Percentiles rank a stretch among this genome's conserved stretches.
Evolutionary conservation across 2,797 vertebrate genomes (phyloP).

Genomic region (Monodelphis domestica): DNA sequence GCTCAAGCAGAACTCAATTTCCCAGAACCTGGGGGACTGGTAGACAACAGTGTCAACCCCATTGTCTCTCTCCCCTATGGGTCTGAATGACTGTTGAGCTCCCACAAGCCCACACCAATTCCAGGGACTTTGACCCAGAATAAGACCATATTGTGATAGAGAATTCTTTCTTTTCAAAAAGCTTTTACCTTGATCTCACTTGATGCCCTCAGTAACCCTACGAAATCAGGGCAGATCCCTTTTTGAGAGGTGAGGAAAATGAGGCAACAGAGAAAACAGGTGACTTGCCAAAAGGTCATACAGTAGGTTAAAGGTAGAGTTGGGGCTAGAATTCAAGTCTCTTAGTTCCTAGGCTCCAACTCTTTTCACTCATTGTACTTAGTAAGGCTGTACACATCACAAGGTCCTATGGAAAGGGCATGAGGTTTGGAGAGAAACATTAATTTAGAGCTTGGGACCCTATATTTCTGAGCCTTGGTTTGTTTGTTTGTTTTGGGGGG

Average conservation of each 20-base stretch:
- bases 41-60: constrained; percentile 36
- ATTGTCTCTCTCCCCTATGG: neutral
- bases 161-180: neutral
- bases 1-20: neutral
- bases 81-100: neutral
- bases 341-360: neutral
- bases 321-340: constrained; percentile 17
- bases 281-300: constrained; percentile 4
- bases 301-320: constrained; percentile 6
- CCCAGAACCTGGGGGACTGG: neutral
- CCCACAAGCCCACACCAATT: neutral
- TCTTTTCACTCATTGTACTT: too few relatives aligned
- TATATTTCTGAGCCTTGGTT: too few relatives aligned
- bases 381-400: too few relatives aligned
- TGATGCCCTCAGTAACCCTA: neutral
- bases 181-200: neutral
- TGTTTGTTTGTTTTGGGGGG: too few relatives aligned
- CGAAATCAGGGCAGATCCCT: neutral
- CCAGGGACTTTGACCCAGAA: neutral
- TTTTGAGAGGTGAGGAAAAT: too few relatives aligned
- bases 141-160: neutral
- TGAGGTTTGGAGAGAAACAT: constrained; percentile 11
- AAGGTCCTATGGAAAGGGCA: too few relatives aligned
- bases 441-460: neutral
- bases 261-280: neutral